A percentile compares a stretch with the other conserved stretches of the same genome.
Evolutionary conservation across 1,140 invertebrate genomes (phyloP).

Genomic region (Pararge aegeria): DNA sequence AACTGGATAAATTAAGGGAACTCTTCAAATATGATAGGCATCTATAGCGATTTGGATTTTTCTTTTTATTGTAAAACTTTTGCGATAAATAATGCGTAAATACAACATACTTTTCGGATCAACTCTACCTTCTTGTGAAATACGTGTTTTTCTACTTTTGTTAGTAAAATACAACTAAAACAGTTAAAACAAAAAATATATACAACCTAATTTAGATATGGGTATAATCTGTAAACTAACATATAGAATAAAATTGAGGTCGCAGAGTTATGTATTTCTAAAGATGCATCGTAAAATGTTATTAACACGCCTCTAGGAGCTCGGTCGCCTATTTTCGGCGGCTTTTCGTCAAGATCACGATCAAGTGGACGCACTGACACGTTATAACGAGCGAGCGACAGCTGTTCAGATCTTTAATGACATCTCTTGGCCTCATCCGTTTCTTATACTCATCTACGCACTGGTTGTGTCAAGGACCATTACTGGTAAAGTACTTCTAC

Average conservation of each 20-base stretch:
- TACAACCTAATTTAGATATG: not conserved
- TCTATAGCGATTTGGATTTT: too few species aligned
- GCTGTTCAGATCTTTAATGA: constrained; percentile 18
- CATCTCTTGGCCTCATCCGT: constrained; percentile 2
- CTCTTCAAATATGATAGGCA: too few species aligned
- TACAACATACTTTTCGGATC: too few species aligned
- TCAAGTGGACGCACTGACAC: constrained; percentile 30
- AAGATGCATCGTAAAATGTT: constrained; percentile 5
- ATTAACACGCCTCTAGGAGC: not conserved
- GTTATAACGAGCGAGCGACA: constrained; percentile 21
- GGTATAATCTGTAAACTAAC: not conserved
- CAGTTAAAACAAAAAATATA: too few species aligned
- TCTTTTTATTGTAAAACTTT: too few species aligned
- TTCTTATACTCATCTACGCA: not conserved
- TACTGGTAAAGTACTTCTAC: not conserved
- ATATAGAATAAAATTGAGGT: not conserved
- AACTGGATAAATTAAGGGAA: too few species aligned
- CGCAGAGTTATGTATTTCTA: constrained; percentile 1
- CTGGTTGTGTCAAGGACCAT: not conserved
- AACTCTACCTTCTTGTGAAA: too few species aligned
- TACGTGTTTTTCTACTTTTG: too few species aligned
- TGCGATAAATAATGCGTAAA: too few species aligned
- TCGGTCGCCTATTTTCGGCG: constrained; percentile 1
- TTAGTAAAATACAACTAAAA: too few species aligned
- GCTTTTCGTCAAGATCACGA: constrained; percentile 28